Conservation (phyloP, 2,888 invertebrate genomes). For the Clitarchus hookeri region DNA sequence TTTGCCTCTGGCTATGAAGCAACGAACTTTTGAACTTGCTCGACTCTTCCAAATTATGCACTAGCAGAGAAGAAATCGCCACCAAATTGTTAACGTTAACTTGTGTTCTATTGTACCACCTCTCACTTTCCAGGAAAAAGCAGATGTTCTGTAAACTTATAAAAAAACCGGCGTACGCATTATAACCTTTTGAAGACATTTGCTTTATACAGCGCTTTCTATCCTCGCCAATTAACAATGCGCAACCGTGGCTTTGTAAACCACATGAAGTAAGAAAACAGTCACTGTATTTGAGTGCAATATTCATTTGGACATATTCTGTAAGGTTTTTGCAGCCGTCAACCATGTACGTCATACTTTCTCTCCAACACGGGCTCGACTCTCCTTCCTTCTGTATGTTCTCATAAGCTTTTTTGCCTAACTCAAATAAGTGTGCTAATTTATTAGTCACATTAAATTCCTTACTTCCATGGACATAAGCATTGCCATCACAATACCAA, state of each 20-base stretch:
- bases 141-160: not conserved
- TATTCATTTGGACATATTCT: not conserved
- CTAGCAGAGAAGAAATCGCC: not conserved
- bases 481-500: not conserved
- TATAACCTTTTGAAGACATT: not conserved
- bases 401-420: not conserved
- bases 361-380: not conserved
- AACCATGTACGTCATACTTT: not conserved
- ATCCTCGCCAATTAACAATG: not conserved
- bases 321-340: not conserved
- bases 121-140: not conserved
- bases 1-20: not conserved
- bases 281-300: not conserved
- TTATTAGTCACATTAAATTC: not conserved
- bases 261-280: not conserved
- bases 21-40: not conserved
- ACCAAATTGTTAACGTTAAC: not conserved
- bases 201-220: not conserved
- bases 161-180: not conserved
- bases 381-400: constrained; percentile 1
- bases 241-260: not conserved
- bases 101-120: constrained; percentile 1
- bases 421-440: not conserved
- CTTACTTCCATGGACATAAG: not conserved
- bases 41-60: not conserved